Evolutionary conservation across 2,797 vertebrate genomes (phyloP).

Genomic region (Psittacula echo): DNA sequence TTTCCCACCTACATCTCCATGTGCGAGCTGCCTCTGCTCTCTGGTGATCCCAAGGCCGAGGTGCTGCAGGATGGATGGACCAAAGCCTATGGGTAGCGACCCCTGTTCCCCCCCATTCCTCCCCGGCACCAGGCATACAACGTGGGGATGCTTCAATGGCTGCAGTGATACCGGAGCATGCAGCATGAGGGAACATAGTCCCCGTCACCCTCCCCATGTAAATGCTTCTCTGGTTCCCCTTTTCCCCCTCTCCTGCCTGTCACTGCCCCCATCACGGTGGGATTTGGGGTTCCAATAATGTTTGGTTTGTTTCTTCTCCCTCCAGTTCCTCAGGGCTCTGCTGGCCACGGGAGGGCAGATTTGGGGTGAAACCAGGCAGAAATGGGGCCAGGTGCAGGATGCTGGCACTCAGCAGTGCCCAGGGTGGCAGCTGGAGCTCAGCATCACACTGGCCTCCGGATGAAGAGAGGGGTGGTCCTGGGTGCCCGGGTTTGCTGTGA

Average conservation of each 20-base stretch:
- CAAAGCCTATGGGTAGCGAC: neutral
- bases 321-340: neutral
- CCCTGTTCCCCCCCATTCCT: neutral
- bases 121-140: neutral
- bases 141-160: neutral
- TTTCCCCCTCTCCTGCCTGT: neutral
- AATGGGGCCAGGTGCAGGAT: fast-evolving
- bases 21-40: neutral
- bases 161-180: neutral
- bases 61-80: neutral
- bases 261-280: fast-evolving
- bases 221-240: neutral
- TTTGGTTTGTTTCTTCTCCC: neutral
- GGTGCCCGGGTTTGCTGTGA: fast-evolving
- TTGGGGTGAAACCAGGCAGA: neutral
- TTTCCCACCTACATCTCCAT: too few species aligned
- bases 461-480: neutral
- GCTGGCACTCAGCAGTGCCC: neutral
- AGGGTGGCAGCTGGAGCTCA: neutral
- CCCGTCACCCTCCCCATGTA: fast-evolving
- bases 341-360: neutral
- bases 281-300: neutral
- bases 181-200: neutral
- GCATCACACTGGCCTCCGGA: too few species aligned
- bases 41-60: slow-evolving; percentile 75